Conservation (phyloP, 1,140 invertebrate genomes). For the Penaeus indicus region DNA sequence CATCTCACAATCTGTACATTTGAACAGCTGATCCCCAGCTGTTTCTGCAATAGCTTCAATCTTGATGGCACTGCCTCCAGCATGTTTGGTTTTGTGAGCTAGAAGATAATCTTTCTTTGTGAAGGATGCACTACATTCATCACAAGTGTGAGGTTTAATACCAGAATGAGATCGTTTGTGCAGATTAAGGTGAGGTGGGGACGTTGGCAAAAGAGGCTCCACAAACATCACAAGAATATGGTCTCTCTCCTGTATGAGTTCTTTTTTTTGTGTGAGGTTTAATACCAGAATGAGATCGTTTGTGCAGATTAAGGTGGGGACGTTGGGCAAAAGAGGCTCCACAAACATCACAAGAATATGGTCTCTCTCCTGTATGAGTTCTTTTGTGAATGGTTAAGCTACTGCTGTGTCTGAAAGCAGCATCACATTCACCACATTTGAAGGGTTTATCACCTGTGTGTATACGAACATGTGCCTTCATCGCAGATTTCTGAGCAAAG, state of each 20-base stretch:
- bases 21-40: constrained; percentile 48
- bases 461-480: constrained; percentile 49
- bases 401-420: constrained; percentile 50
- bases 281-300: constrained; percentile 52
- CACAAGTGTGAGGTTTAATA: constrained; percentile 56
- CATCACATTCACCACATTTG: constrained; percentile 46
- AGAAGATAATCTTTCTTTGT: constrained; percentile 59
- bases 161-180: constrained; percentile 54
- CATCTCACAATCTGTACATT: constrained; percentile 51
- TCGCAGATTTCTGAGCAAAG: constrained; percentile 51
- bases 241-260: constrained; percentile 54
- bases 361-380: constrained; percentile 54
- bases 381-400: constrained; percentile 53
- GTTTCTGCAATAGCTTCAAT: constrained; percentile 48
- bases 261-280: constrained; percentile 53
- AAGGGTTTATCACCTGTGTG: constrained; percentile 53
- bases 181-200: constrained; percentile 54
- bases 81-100: constrained; percentile 59
- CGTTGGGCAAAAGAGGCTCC: constrained; percentile 50
- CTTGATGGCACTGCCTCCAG: constrained; percentile 45
- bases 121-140: constrained; percentile 59
- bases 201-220: constrained; percentile 49
- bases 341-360: constrained; percentile 45
- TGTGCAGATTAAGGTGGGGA: constrained; percentile 52
- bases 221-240: constrained; percentile 45